Base-by-base conservation (phyloP, 2,113 vertebrate species). In the Pterophyllum scalare region DNA sequence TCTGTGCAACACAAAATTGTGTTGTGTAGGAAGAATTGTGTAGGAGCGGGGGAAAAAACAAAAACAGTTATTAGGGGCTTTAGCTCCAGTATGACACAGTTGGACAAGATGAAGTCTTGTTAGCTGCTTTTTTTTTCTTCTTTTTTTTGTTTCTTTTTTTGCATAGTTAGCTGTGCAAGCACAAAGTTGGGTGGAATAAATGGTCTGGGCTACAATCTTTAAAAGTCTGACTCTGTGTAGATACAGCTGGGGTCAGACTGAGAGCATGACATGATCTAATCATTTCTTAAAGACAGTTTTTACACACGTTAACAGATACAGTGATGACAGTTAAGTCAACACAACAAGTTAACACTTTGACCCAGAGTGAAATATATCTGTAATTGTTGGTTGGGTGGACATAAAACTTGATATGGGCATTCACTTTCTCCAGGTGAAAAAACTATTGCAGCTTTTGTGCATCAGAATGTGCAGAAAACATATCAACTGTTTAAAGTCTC, bases 61-160 rank as follows among this genome's bases (percentile, higher is more conserved):
- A 77, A 84, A 79, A 61, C 62, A 38, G 82, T 87, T 88, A 89
- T 86, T 89, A 84, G 79, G 78, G 52, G 75, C 46, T 78, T 33
- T 75, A 70, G 58, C 75, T 75, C 49, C 49, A 8, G 57, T 81
- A 46, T 87, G 80, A 85, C 79, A 89, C 62, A 60, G 28, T 56
- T 72, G 84, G 61, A 90, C 82, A 38, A 78, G 72, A 70, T 57
- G 86, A 86, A 67, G 77, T 38, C 86, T 88, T 64, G 90, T 90
- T 88, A 86, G 81, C 64, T 5, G 56, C 59, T 46, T 54, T 19
- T 31, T 31, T 20, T 1, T 3, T 70, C 28, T 5, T 72, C 13
- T 20, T 49, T 52, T 72, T 31, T 13, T 31, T 72, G 49, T 28
- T 70, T 33, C 28, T 28, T 64, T 54, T 84, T 83, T 76, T 79